A percentile compares a stretch with the other conserved stretches of the same genome.
Conservation (phyloP, 2,888 invertebrate genomes). For the Lasius platythorax region DNA sequence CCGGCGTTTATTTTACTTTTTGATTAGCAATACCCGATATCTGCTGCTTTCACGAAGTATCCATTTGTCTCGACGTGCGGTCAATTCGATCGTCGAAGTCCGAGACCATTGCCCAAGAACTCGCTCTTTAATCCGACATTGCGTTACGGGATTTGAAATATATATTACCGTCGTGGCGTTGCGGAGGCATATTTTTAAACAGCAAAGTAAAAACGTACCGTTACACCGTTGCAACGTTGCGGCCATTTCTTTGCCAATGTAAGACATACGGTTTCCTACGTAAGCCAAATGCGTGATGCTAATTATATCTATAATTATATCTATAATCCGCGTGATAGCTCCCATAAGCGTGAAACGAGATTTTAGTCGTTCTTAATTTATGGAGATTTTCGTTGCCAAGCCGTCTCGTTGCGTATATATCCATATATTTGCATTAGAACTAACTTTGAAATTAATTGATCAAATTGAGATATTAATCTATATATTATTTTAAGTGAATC, state of each 20-base stretch:
- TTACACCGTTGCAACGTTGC: neutral
- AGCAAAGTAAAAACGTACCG: conserved; percentile 26
- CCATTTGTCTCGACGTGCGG: neutral
- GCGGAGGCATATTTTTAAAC: conserved; percentile 17
- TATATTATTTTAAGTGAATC: neutral
- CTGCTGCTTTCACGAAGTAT: conserved; percentile 9
- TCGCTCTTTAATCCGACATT: conserved; percentile 18
- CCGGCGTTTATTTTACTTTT: neutral
- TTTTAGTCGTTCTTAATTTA: neutral
- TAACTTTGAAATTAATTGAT: neutral
- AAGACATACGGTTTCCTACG: conserved; percentile 14
- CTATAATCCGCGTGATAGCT: neutral
- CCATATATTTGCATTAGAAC: neutral
- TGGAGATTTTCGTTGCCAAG: neutral
- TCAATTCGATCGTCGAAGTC: neutral
- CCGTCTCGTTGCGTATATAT: neutral
- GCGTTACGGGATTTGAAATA: conserved; percentile 17
- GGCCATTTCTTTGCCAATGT: conserved; percentile 4
- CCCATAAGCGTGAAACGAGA: neutral
- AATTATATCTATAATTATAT: conserved; percentile 31
- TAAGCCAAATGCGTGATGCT: conserved; percentile 12
- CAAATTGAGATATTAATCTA: neutral
- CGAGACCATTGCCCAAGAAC: neutral
- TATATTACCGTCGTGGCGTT: neutral
- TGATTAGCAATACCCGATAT: too few relatives aligned